Evolutionary conservation across 2,113 vertebrate genomes (phyloP), one percentile per base, ranked within the genome.

Genomic region (Cynoglossus semilaevis): DNA sequence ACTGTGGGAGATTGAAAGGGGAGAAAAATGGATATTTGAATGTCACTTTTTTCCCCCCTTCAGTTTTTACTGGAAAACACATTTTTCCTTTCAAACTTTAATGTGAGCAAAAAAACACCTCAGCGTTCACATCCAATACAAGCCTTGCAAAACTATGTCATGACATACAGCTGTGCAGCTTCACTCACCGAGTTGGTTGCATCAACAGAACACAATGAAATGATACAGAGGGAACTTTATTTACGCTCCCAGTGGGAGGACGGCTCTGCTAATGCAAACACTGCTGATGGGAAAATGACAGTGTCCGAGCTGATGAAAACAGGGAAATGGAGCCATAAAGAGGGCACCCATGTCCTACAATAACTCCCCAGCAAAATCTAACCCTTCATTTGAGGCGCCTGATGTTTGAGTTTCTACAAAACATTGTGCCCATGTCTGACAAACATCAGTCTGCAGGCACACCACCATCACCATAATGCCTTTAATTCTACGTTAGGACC

Each of bases 401-500:
- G 58, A 75, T 74, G 82, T 79, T 82, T 81, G 61, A 74, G 52
- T 57, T 69, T 55, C 78, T 48, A 72, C 58, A 69, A 76, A 72
- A 70, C 64, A 58, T 15, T 51, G 74, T 37, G 70, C 49, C 72
- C 22, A 41, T 45, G 80, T 84, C 76, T 85, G 75, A 84, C 82
- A 85, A 88, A 88, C 84, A 85, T 69, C 4, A 72, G 77, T 82
- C 69, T 78, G 71, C 68, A 83, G 74, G 65, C 73, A 61, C 71
- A 74, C 82, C 69, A 51, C 77, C 5, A 47, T 62, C 63, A 36
- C 78, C 75, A 79, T 63, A 78, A 80, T 74, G 67, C 73, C 79
- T 77, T 80, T 86, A 82, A 90, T 83, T 84, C 65, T 63, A 82
- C 75, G 84, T 80, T 87, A 53, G 63, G 75, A 86, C 64, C 51